phyloP scores from a whole-genome alignment of 2,797 vertebrate species.

The Linurgus olivaceus region DNA sequence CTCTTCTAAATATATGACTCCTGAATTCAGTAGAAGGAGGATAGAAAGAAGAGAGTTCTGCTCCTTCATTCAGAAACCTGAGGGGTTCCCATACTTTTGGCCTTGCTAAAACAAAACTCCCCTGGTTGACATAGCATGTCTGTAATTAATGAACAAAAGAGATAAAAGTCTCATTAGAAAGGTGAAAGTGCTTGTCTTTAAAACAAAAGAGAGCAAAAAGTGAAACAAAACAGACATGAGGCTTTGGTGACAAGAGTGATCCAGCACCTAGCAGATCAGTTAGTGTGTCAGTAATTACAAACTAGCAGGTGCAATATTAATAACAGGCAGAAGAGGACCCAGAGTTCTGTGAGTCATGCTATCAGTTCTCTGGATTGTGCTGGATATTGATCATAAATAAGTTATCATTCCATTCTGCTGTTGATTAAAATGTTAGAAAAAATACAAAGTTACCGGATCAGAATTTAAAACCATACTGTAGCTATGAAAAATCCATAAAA shows the following conservation, averaged over 20 bases:
- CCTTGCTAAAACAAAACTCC: neutral
- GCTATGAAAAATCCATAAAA: conserved; percentile 16
- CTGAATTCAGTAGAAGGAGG: neutral
- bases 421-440: conserved; percentile 34
- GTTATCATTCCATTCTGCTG: neutral
- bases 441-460: neutral
- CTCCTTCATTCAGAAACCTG: neutral
- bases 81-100: neutral
- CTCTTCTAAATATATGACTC: neutral
- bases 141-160: neutral
- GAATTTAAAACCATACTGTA: neutral
- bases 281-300: neutral
- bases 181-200: neutral
- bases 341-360: neutral
- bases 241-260: neutral
- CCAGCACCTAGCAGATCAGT: neutral
- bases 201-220: neutral
- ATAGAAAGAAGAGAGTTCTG: neutral
- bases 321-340: neutral
- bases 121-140: accelerated
- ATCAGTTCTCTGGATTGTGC: neutral
- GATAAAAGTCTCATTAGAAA: neutral
- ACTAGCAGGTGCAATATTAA: neutral
- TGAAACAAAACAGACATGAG: neutral
- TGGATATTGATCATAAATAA: conserved; percentile 32